These are phyloP conservation scores for Spilosoma lubricipeda DNA, from an alignment of 2,888 invertebrate species.

Conservation along the genomic window DNA sequence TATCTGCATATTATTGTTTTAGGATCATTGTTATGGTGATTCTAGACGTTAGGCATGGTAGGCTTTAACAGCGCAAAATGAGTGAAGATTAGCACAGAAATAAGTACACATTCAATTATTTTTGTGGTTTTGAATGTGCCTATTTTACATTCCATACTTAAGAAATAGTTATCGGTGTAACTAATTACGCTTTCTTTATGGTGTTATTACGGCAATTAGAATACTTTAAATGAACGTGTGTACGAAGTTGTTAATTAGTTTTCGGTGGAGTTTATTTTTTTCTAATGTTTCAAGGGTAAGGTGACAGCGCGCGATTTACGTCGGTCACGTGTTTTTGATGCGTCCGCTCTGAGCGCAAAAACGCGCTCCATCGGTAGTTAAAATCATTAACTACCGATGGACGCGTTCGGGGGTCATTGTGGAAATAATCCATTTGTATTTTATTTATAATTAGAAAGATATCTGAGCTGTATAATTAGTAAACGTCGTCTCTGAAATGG, in stretches of 20 bases:
- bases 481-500: not conserved
- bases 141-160: slow-evolving; percentile 56
- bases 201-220: slow-evolving; percentile 42
- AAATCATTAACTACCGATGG: too few relatives aligned
- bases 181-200: slow-evolving; percentile 49
- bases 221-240: slow-evolving; percentile 27
- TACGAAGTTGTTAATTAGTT: slow-evolving; percentile 29
- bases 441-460: not conserved
- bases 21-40: slow-evolving; percentile 81
- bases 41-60: slow-evolving; percentile 64
- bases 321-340: slow-evolving; percentile 65
- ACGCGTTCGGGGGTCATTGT: slow-evolving; percentile 5
- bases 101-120: slow-evolving; percentile 71
- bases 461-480: not conserved
- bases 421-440: not conserved
- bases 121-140: slow-evolving; percentile 61
- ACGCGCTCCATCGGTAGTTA: slow-evolving; percentile 16
- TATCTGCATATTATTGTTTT: slow-evolving; percentile 77
- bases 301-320: slow-evolving; percentile 55
- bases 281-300: slow-evolving; percentile 62
- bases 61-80: slow-evolving; percentile 67
- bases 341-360: slow-evolving; percentile 43
- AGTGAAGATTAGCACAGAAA: slow-evolving; percentile 72
- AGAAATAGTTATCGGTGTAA: slow-evolving; percentile 53
- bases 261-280: slow-evolving; percentile 41